A percentile compares a stretch with the other conserved stretches of the same genome.
phyloP scores from a whole-genome alignment of 2,888 invertebrate genomes.

The Notodromas monacha region DNA sequence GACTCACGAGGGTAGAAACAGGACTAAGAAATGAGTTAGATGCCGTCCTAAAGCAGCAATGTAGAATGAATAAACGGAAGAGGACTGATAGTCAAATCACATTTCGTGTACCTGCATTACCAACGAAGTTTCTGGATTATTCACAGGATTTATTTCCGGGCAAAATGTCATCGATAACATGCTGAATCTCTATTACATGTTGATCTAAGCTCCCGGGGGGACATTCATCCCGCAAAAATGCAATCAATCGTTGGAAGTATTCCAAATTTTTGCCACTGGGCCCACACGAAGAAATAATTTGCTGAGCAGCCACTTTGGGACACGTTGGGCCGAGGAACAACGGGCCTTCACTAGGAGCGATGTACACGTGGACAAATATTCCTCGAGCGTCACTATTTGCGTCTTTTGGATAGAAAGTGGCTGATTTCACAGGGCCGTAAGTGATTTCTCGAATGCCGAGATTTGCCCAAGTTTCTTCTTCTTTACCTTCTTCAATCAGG shows the following conservation, averaged over 20 bases:
- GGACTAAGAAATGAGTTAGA: too few species aligned
- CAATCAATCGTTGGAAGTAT: conserved; percentile 26
- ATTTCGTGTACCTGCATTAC: too few species aligned
- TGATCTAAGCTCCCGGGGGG: too few species aligned
- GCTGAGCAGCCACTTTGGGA: conserved; percentile 37
- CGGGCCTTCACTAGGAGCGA: conserved; percentile 45
- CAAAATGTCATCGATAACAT: too few species aligned
- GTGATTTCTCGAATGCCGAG: background rate
- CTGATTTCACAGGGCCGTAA: background rate
- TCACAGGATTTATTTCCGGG: too few species aligned
- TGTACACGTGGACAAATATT: conserved; percentile 46
- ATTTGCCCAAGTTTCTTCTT: conserved; percentile 15
- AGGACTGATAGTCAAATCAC: too few species aligned
- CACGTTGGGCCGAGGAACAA: conserved; percentile 44
- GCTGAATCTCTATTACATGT: too few species aligned
- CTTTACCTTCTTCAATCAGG: conserved; percentile 34
- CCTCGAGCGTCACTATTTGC: too few species aligned
- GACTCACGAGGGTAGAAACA: too few species aligned
- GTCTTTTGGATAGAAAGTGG: conserved; percentile 12
- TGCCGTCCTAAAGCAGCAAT: too few species aligned
- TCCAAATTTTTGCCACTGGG: conserved; percentile 70
- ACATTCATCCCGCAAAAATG: background rate
- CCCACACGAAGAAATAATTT: conserved; percentile 36
- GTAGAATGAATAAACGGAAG: too few species aligned
- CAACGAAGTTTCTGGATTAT: too few species aligned